Percentiles rank a stretch among this genome's conserved stretches.
These are phyloP conservation scores for Tokudaia tokunoshimensis DNA, from an alignment of 2,797 vertebrate species.

Conservation along the genomic window DNA sequence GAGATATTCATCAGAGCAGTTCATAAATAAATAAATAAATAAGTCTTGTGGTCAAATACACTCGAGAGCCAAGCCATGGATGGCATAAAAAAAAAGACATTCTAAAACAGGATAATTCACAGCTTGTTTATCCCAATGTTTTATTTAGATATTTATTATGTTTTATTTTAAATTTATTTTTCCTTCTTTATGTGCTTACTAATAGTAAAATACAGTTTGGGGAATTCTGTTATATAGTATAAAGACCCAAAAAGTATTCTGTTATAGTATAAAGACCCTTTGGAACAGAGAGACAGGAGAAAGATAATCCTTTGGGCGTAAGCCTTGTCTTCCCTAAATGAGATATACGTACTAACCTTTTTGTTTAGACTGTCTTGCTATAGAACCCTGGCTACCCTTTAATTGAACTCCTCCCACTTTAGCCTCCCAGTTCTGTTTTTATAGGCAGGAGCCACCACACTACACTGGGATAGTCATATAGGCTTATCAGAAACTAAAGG, in stretches of 20 bases:
- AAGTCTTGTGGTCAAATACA: neutral
- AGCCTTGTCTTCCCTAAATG: neutral
- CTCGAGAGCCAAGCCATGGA: neutral
- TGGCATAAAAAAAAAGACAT: neutral
- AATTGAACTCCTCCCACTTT: neutral
- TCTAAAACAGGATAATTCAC: neutral
- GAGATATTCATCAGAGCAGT: neutral
- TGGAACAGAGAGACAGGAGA: neutral
- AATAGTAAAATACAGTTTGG: conserved; percentile 18
- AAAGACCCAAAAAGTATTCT: neutral
- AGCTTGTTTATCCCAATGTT: neutral
- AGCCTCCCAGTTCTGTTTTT: neutral
- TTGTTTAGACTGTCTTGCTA: neutral
- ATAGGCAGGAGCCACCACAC: neutral
- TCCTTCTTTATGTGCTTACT: neutral
- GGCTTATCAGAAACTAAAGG: conserved; percentile 16
- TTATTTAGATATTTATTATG: conserved; percentile 35
- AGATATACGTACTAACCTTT: neutral
- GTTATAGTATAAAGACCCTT: neutral
- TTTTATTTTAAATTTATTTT: neutral
- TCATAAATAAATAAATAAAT: neutral
- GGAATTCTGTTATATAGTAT: neutral
- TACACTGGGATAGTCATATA: neutral
- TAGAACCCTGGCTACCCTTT: neutral
- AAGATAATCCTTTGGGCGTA: neutral